Base-by-base conservation (phyloP, 2,113 vertebrate genomes). In the Otolemur garnettii region DNA sequence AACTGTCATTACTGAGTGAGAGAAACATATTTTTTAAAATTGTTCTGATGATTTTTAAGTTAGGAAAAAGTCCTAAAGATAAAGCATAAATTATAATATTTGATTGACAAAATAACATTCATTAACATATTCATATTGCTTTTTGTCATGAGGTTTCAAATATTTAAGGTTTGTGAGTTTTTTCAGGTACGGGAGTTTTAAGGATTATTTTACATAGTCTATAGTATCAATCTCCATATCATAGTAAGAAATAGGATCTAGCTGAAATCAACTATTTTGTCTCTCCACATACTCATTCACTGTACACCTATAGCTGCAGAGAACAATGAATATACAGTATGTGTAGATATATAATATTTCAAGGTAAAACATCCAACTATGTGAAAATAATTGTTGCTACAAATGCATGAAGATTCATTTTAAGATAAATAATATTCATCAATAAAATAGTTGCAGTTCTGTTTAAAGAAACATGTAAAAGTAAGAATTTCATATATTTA, bases 401-500 rank as follows among this genome's bases (percentile, higher is more conserved):
- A 57, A 68, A 96, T 60, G 42, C 77, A 78, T 97, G 92, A 90
- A 94, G 92, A 71, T 66, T 86, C 55, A 92, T 85, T 38, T 59
- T 75, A 87, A 87, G 64, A 91, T 75, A 88, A 83, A 84, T 81
- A 60, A 30, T 69, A 94, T 82, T 80, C 38, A 60, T 77, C 95
- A 74, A 94, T 91, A 92, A 97, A 91, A 95, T 81, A 92, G 45
- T 71, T 90, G 33, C 38, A 79, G 66, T 75, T 94, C 81, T 94
- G 72, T 95, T 87, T 93, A 86, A 92, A 66, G 82, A 94, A 97
- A 96, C 50, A 89, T 42, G 35, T 77, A 92, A 95, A 96, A 91
- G 33, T 78, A 91, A 92, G 50, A 28, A 93, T 93, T 83, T 74
- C 68, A 28, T 80, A 77, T 38, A 80, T 94, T 72, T 60, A 89